Evolutionary conservation across 2,888 invertebrate species (phyloP).

Genomic region (Catocala sponsa): DNA sequence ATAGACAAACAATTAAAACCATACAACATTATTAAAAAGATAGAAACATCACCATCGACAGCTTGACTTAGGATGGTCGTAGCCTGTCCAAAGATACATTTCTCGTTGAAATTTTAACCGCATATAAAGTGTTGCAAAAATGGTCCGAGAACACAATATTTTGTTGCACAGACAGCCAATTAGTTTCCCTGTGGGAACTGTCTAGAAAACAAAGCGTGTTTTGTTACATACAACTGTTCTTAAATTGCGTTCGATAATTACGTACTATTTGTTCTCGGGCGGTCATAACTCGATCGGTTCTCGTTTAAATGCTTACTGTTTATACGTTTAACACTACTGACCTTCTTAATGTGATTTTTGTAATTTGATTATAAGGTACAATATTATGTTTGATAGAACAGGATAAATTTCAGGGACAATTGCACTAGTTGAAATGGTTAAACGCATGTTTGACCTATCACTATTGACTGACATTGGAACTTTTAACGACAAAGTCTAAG

Average conservation of each 20-base stretch:
- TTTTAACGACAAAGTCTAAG: no score
- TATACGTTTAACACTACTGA: background rate
- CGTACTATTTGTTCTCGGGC: conserved; percentile 63
- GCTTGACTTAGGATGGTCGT: conserved; percentile 11
- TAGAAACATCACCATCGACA: conserved; percentile 43
- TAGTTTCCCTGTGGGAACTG: conserved; percentile 85
- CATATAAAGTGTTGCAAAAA: conserved; percentile 75
- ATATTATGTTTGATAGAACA: no score
- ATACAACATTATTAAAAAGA: conserved; percentile 14
- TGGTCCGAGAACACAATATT: conserved; percentile 78
- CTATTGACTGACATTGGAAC: no score
- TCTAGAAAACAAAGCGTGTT: conserved; percentile 85
- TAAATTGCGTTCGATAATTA: conserved; percentile 62
- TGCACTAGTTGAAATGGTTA: no score
- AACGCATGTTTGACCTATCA: no score
- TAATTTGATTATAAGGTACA: no score
- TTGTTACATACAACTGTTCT: conserved; percentile 79
- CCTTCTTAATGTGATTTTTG: no score
- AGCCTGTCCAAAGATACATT: conserved; percentile 24
- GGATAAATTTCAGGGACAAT: no score
- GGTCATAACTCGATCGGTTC: conserved; percentile 14
- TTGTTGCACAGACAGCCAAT: conserved; percentile 81
- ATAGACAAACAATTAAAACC: background rate
- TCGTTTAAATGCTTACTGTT: background rate
- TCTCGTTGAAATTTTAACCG: conserved; percentile 50